A percentile compares a stretch with the other conserved stretches of the same genome.
These are phyloP conservation scores for Charadrius vociferus DNA, from an alignment of 2,113 vertebrate species.

Conservation along the genomic window DNA sequence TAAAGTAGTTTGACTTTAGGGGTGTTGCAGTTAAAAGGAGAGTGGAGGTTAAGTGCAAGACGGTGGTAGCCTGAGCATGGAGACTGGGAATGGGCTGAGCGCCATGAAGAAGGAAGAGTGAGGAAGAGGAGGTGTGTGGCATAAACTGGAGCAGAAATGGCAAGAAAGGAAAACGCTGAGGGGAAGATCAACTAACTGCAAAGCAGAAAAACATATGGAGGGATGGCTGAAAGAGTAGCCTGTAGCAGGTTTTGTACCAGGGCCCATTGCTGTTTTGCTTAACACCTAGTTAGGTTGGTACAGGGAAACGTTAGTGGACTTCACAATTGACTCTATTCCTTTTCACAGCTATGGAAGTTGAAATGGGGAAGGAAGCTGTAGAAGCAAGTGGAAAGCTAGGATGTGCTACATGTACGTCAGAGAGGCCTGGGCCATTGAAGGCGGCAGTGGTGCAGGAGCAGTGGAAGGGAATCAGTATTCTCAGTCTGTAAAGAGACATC, in stretches of 20 bases:
- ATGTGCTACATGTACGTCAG: not conserved
- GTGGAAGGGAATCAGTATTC: not conserved
- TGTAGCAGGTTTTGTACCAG: not conserved
- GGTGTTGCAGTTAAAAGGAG: not conserved
- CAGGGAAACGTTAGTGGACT: not conserved
- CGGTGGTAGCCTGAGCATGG: fast-evolving
- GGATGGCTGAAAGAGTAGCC: not conserved
- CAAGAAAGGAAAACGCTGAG: not conserved
- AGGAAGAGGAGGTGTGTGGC: not conserved
- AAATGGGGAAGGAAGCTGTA: not conserved
- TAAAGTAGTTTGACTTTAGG: not conserved
- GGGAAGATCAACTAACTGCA: not conserved
- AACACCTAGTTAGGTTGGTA: not conserved
- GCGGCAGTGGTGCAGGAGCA: not conserved
- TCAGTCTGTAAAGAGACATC: not conserved
- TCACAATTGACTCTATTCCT: not conserved
- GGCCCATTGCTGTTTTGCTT: not conserved
- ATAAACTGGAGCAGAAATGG: not conserved
- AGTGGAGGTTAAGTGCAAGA: not conserved
- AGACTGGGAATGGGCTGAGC: not conserved
- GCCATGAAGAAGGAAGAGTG: not conserved
- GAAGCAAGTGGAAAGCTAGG: not conserved
- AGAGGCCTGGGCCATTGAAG: not conserved
- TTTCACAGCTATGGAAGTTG: not conserved
- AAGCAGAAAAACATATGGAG: not conserved